Evolutionary conservation across 2,888 invertebrate genomes (phyloP).

Genomic region (Empis stercorea): DNA sequence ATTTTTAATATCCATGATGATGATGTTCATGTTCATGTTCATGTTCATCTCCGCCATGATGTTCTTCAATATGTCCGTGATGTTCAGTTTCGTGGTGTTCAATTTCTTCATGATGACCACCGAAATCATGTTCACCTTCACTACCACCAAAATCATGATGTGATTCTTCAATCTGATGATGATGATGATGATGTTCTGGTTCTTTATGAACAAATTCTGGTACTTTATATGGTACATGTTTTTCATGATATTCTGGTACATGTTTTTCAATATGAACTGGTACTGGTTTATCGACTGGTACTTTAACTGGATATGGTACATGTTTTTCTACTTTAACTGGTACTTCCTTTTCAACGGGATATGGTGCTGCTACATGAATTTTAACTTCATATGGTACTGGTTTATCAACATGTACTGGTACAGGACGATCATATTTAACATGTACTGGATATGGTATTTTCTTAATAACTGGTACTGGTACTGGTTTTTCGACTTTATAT

Average conservation of each 20-base stretch:
- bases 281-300: slow-evolving; percentile 52
- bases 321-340: slow-evolving; percentile 54
- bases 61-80: not conserved
- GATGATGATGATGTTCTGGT: slow-evolving; percentile 25
- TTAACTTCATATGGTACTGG: slow-evolving; percentile 63
- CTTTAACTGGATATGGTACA: slow-evolving; percentile 58
- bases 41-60: slow-evolving; percentile 27
- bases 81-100: slow-evolving; percentile 19
- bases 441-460: slow-evolving; percentile 53
- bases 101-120: slow-evolving; percentile 7
- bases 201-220: slow-evolving; percentile 50
- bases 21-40: slow-evolving; percentile 35
- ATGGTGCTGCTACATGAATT: slow-evolving; percentile 52
- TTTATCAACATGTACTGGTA: slow-evolving; percentile 58
- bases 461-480: slow-evolving; percentile 48
- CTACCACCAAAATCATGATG: slow-evolving; percentile 23
- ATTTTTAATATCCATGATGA: not conserved
- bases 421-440: slow-evolving; percentile 45
- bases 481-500: slow-evolving; percentile 44
- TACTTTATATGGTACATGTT: slow-evolving; percentile 59
- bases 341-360: slow-evolving; percentile 54
- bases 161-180: slow-evolving; percentile 16
- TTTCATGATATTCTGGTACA: slow-evolving; percentile 42
- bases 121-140: slow-evolving; percentile 33
- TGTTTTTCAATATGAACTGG: slow-evolving; percentile 66